Evolutionary conservation across 35 echinoderm and acorn worm species (phyloP), one percentile per base, ranked within the genome.

Genomic region (Ophiothrix spiculata): DNA sequence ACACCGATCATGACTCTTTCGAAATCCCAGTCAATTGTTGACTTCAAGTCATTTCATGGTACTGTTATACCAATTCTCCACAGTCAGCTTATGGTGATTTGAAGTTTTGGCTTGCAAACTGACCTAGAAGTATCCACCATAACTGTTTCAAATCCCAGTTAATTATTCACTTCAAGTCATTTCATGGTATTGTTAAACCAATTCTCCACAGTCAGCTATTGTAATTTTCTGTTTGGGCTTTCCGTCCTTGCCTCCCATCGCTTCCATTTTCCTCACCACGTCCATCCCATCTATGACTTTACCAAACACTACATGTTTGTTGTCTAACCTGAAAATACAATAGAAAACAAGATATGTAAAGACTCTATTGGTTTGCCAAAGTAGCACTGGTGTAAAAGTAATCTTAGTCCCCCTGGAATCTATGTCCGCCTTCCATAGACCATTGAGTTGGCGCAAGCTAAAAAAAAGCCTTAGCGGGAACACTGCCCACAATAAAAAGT

Each of bases 201-300:
- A 89, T 84, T 99, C 96, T 75, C 96, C 96, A 87, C 96, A 99
- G 73, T 93, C 75, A 42, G 86, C 56, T 32, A 99, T 94, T 25
- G 85, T 86, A 28, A 99, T 90, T 74, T 94, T 99, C n/a, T 91
- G 86, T 37, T 56, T 80, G 3, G 96, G 96, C 90, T 99, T 99
- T 34, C 96, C 96, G 12, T 89, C 94, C 64, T 94, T 94, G 4
- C 89, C 80, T 78, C 96, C 96, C 10, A 87, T 74, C 1, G 89
- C 86, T 46, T 99, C 96, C 79, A 99, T 99, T 45, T 94, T 91
- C 14, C 83, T 49, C 0, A 99, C 92, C 1, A 99, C 80, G 36
- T 94, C 87, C 96, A 99, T 99, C 31, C 96, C 96, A 25, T 99
- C 96, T n/a, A 94, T 99, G 21, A 99, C 96, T 69, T 99, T 80